Base-by-base conservation (phyloP, 2,888 invertebrate genomes). In the Ditula angustiorana region DNA sequence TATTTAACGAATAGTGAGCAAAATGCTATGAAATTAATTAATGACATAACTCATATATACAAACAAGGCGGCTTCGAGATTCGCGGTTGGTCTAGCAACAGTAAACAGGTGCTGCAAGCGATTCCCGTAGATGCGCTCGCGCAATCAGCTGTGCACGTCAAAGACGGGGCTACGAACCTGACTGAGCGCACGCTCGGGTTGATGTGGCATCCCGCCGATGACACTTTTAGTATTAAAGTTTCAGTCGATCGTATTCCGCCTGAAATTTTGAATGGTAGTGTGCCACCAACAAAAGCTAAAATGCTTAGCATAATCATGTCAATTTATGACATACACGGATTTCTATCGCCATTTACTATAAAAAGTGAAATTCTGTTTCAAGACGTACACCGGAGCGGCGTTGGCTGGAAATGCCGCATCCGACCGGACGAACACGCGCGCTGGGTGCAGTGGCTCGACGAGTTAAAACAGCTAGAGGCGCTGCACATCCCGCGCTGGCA, bases 361-460 rank as follows among this genome's bases (percentile, higher is more conserved):
- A 35, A 35, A 35, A 35, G 35, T 47, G 24, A 49, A 49, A 26
- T 26, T 49, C 24, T 49, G 24, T 49, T 49, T 49, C 28, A 49
- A 49, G 49, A 49, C 19, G 49, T 49, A 49, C 49, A 49, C 24
- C 24, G 49, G 7, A 49, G 49, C n/a, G 49, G 49, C 19, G 49
- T 49, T 2, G 49, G 21, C 23, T 21, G 68, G 70, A 62, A 61
- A 28, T 68, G 68, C 61, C 65, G 35, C 58, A 70, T 70, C 67
- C 67, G 21, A 16, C 44, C 21, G 8, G 44, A 44, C 5, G 44
- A 44, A 11, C 55, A 55, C 13, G 10, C 37, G 37, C 37, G 41
- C 2, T 55, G 55, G 55, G 5, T 21, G 24, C 23, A 41, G 41
- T 55, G 55, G 55, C 55, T 55, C 13, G 23, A 30, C 16, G 55